Evolutionary conservation across 1,140 invertebrate species (phyloP), one percentile per base, ranked within the genome.

Genomic region (Megalopta genalis): DNA sequence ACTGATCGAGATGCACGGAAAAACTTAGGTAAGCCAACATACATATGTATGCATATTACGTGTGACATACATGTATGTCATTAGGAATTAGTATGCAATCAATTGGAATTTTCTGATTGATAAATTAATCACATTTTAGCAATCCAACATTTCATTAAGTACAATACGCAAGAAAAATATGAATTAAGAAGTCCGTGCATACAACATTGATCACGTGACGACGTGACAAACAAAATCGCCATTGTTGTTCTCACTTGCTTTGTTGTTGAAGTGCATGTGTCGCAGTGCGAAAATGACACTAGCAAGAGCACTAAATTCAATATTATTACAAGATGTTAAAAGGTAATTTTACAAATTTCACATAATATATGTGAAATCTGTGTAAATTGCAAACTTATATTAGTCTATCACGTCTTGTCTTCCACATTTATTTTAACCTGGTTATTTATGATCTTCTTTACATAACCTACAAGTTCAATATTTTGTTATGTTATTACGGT

Each of bases 301-400:
- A 5, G 2, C 5, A 62, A 62, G 16, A 70, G 23, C 7, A 37
- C 62, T 49, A 16, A 52, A 70, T 62, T 25, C 57, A 60, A 12
- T 62, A 62, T 23, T 49, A 3, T 16, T 65, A 39, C n/a, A 14
- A 3, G 14, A 16, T 21, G 27, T 46, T 12, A 67, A 46, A 62
- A 77, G 65, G 75, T 77, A 70, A 77, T 69, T 6, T 21, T 14
- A 10, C 14, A 2, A 42, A 68, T 25, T 63, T 62, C 60, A 3
- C n/a, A 23, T 25, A 37, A 27, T 60, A 25, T 42, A 59, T 32
- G 23, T 2, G 32, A 32, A 32, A 6, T 18, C 1, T 23, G 5
- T 10, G 0, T 32, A 60, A 42, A 7, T 1, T 46, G 7, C 27
- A 12, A 32, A 39, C 4, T 25, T 52, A 52, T 57, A n/a, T 39